phyloP scores from a whole-genome alignment of 2,113 vertebrate genomes.

The Aspiorhynchus laticeps region DNA sequence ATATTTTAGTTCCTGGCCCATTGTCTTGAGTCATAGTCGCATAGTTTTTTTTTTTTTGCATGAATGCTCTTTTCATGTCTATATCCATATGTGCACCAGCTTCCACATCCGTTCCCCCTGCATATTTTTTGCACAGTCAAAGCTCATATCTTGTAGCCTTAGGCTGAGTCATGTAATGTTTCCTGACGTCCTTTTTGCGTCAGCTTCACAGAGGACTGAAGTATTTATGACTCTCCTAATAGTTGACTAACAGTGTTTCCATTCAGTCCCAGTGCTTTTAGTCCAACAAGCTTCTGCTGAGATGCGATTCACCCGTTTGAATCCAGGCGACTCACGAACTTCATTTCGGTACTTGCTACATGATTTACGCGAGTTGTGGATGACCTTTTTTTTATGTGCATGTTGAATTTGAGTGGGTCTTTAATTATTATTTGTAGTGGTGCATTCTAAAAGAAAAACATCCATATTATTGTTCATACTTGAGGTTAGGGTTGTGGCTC shows the following conservation, averaged over 20 bases:
- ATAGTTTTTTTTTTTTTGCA: not conserved
- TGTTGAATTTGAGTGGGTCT: not conserved
- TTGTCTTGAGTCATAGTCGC: not conserved
- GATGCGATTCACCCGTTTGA: not conserved
- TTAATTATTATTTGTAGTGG: not conserved
- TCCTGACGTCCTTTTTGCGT: constrained; percentile 15
- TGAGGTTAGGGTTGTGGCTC: not conserved
- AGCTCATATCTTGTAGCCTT: not conserved
- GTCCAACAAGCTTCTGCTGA: constrained; percentile 27
- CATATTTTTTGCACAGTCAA: not conserved
- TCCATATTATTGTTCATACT: not conserved
- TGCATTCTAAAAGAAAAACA: not conserved
- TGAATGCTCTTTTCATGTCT: not conserved
- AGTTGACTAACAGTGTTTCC: constrained; percentile 37
- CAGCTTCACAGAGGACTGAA: constrained; percentile 14
- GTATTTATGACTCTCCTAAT: constrained; percentile 53
- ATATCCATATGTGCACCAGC: not conserved
- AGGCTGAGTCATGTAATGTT: constrained; percentile 32
- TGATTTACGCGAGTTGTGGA: not conserved
- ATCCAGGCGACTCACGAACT: not conserved
- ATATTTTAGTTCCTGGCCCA: not conserved
- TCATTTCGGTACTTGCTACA: not conserved
- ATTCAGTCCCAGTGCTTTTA: constrained; percentile 30
- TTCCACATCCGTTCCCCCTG: not conserved
- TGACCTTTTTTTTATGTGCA: not conserved